These are phyloP conservation scores for Nestor notabilis DNA, from an alignment of 2,113 vertebrate species.

Conservation along the genomic window DNA sequence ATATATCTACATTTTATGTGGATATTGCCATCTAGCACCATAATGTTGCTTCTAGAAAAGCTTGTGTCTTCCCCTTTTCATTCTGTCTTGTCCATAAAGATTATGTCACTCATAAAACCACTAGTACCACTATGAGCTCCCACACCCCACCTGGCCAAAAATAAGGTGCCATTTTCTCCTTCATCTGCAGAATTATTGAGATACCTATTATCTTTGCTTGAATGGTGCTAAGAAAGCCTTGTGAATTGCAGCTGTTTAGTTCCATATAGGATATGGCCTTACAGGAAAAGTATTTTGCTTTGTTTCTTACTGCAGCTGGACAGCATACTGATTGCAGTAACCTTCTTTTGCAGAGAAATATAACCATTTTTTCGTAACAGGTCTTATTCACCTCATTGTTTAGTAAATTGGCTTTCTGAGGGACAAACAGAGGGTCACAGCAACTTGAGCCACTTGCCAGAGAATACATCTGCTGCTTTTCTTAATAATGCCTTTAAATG, in stretches of 20 bases:
- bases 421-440: slow-evolving; percentile 35
- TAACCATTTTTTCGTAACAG: not conserved
- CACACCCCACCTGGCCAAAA: not conserved
- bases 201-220: not conserved
- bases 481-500: slow-evolving; percentile 17
- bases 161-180: not conserved
- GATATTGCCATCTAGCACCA: not conserved
- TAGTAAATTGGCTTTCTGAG: slow-evolving; percentile 37
- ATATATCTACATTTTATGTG: not conserved
- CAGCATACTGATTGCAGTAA: not conserved
- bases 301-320: slow-evolving; percentile 7
- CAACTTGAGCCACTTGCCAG: not conserved
- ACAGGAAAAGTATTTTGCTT: not conserved
- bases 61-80: not conserved
- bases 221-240: not conserved
- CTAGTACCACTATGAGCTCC: not conserved
- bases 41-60: not conserved
- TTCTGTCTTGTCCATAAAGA: not conserved
- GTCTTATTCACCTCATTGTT: slow-evolving; percentile 9
- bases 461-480: slow-evolving; percentile 39
- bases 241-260: not conserved
- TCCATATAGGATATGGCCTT: not conserved
- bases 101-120: not conserved
- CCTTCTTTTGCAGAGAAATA: not conserved
- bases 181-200: not conserved